Percentiles rank a stretch among this genome's conserved stretches.
These are phyloP conservation scores for Lepus oiostolus DNA, from an alignment of 2,797 vertebrate species.

Conservation along the genomic window DNA sequence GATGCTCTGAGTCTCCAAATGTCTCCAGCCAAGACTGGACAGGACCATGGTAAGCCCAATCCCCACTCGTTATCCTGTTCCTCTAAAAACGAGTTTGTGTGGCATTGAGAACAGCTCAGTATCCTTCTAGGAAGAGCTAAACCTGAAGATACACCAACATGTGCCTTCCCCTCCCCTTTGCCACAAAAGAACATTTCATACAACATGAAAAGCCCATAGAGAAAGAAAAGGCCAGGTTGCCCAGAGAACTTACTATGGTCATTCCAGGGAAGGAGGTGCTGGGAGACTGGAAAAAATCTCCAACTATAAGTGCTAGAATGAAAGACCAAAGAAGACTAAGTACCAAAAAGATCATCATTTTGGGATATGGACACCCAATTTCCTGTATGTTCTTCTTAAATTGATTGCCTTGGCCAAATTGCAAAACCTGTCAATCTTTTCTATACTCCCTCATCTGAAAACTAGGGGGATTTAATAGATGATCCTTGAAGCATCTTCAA, in stretches of 20 bases:
- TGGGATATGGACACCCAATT: background rate
- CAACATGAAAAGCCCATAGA: background rate
- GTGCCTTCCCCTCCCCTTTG: background rate
- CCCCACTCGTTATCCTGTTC: background rate
- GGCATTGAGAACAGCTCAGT: background rate
- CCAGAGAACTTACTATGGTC: background rate
- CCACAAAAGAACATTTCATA: background rate
- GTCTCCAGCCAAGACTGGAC: background rate
- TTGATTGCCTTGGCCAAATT: background rate
- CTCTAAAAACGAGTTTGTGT: background rate
- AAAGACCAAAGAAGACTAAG: background rate
- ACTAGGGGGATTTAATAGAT: background rate
- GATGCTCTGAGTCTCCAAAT: background rate
- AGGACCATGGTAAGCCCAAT: background rate
- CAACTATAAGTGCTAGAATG: slow-evolving; percentile 18
- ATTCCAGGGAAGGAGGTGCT: background rate
- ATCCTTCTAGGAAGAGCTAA: background rate
- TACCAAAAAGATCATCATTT: background rate
- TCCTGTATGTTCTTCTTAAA: background rate
- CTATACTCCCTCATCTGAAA: slow-evolving; percentile 18
- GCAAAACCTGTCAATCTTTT: background rate
- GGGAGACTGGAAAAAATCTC: background rate
- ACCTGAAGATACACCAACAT: background rate
- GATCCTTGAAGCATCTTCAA: background rate
- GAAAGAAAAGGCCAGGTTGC: background rate